Evolutionary conservation across 2,113 vertebrate genomes (phyloP).

Genomic region (Galeopterus variegatus): DNA sequence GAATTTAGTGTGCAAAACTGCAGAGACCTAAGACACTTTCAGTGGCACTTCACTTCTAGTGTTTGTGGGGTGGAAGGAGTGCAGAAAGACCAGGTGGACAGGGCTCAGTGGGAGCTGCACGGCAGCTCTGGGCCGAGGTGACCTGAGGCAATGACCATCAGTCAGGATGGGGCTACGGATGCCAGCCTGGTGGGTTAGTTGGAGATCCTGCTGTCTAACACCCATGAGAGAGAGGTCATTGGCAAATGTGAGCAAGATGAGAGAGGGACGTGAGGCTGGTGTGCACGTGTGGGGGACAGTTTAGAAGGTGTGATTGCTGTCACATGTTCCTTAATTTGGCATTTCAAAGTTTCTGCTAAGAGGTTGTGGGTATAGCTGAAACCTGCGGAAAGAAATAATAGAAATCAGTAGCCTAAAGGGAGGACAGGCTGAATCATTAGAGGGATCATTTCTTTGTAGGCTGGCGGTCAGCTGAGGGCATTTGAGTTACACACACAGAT

Average conservation of each 20-base stretch:
- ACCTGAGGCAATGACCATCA: not conserved
- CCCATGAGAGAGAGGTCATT: not conserved
- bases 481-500: not conserved
- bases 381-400: not conserved
- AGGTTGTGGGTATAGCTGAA: not conserved
- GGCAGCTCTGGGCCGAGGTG: not conserved
- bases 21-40: not conserved
- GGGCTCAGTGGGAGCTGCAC: too few relatives aligned
- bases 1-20: not conserved
- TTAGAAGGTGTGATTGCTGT: not conserved
- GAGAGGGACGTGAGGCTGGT: not conserved
- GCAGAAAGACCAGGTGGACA: not conserved
- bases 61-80: not conserved
- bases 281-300: not conserved
- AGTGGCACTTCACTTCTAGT: not conserved
- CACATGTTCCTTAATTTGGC: not conserved
- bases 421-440: not conserved
- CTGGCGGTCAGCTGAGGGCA: too few relatives aligned
- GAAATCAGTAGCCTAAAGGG: not conserved
- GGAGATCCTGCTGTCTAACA: not conserved
- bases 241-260: not conserved
- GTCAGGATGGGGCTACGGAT: not conserved
- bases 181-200: too few relatives aligned
- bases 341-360: not conserved
- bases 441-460: not conserved